Percentiles rank a stretch among this genome's conserved stretches.
Evolutionary conservation across 2,888 invertebrate genomes (phyloP).

Genomic region (Drosophila mayaguana): DNA sequence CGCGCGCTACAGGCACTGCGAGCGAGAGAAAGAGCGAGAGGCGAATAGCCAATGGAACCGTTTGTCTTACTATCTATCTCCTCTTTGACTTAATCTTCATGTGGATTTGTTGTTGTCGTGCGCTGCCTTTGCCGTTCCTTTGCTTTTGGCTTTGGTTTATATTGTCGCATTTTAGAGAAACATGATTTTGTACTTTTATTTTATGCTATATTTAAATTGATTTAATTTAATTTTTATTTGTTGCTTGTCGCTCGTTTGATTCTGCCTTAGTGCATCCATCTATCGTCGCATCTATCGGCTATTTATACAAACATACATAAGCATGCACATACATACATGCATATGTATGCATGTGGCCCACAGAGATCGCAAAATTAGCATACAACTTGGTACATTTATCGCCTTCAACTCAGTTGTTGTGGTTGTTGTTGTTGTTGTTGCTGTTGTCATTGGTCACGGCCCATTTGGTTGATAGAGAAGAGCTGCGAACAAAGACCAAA

Average conservation of each 20-base stretch:
- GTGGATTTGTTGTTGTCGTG: conserved; percentile 11
- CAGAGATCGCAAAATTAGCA: conserved; percentile 53
- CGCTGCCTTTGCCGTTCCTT: background rate
- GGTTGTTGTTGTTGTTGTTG: conserved; percentile 12
- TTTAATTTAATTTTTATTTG: conserved; percentile 66
- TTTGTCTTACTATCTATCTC: conserved; percentile 10
- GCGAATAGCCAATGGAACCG: background rate
- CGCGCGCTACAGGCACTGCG: background rate
- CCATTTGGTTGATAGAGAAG: conserved; percentile 50
- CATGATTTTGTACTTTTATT: conserved; percentile 76
- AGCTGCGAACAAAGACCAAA: conserved; percentile 24
- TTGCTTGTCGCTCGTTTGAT: conserved; percentile 36
- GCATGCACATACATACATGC: too few relatives aligned
- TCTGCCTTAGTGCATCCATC: conserved; percentile 23
- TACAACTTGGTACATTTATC: conserved; percentile 55
- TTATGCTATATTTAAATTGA: conserved; percentile 72
- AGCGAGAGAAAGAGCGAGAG: background rate
- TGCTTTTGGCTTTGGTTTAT: conserved; percentile 2
- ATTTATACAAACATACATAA: background rate
- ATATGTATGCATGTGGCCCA: conserved; percentile 17
- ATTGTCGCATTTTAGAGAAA: conserved; percentile 63
- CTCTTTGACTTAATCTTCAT: conserved; percentile 10
- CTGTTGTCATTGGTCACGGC: conserved; percentile 46
- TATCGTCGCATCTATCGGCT: conserved; percentile 26
- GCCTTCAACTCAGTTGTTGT: conserved; percentile 8